Evolutionary conservation across 2,888 invertebrate genomes (phyloP).

Genomic region (Hirtodrosophila histrioides): DNA sequence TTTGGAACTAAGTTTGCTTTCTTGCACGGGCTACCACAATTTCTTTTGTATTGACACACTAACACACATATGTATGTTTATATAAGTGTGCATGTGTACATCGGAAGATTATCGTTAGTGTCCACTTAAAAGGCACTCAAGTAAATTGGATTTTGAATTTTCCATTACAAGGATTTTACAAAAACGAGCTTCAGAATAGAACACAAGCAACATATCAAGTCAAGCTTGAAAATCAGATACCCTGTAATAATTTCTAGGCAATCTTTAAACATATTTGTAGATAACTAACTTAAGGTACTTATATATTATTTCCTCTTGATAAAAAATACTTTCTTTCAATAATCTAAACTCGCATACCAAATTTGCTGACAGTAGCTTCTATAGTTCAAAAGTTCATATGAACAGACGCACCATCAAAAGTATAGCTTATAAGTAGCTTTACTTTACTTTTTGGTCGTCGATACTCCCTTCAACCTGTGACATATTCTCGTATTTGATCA

Average conservation of each 20-base stretch:
- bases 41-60: conserved; percentile 3
- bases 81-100: not conserved
- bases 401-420: no score
- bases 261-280: no score
- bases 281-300: no score
- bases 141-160: conserved; percentile 71
- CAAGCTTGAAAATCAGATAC: not conserved
- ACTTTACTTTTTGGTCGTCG: no score
- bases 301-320: no score
- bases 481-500: no score
- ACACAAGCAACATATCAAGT: not conserved
- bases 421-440: no score
- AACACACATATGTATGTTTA: conserved; percentile 7
- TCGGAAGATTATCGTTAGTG: not conserved
- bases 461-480: no score
- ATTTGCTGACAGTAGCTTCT: no score
- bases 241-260: not conserved
- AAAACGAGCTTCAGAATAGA: conserved; percentile 13
- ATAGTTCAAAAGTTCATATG: no score
- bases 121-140: conserved; percentile 62
- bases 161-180: conserved; percentile 50
- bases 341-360: no score
- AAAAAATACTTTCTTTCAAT: no score
- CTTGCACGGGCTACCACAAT: not conserved
- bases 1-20: conserved; percentile 26